Evolutionary conservation across 1,140 invertebrate species (phyloP), one percentile per base, ranked within the genome.

Genomic region (Drosophila sucinea): DNA sequence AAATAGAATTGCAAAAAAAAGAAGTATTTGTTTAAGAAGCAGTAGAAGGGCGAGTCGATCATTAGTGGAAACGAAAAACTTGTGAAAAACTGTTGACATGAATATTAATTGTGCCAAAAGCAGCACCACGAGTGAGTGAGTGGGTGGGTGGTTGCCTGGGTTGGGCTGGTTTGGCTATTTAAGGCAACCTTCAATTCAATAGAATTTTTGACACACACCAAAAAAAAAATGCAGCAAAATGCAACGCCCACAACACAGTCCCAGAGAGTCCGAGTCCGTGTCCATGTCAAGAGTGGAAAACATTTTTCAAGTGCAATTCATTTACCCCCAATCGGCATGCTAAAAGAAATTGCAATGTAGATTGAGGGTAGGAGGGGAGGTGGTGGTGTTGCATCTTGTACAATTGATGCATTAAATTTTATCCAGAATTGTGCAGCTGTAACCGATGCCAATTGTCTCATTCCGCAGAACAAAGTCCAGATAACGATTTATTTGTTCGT

Each of bases 351-450:
- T 47, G 44, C 51, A 41, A 74, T 57, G 30, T 47, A 58, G 55
- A 55, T 41, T 32, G 60, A 23, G 27, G 60, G 8, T 55, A 17
- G 8, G 17, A 11, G 4, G 56, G n/a, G 3, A 11, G 56, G 32
- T 10, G 17, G 55, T 2, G 30, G 23, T 60, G 40, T 35, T 47
- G 63, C 47, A 57, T 71, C 70, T 73, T 33, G 44, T 25, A 7
- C 44, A 47, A 47, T 75, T 75, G 73, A 71, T 70, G 75, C 79
- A 86, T 86, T 86, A 79, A 85, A 40, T 85, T 82, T 86, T 86
- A 86, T 86, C 82, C 83, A 87, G 82, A 86, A 86, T 72, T 87
- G 71, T 79, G 79, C 82, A 86, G 83, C 79, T 87, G 83, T 87
- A 86, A 86, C 82, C 73, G 82, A 86, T 86, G 82, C 82, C 83